A percentile compares a stretch with the other conserved stretches of the same genome.
Evolutionary conservation across 2,797 vertebrate genomes (phyloP).

Genomic region (Anableps anableps): DNA sequence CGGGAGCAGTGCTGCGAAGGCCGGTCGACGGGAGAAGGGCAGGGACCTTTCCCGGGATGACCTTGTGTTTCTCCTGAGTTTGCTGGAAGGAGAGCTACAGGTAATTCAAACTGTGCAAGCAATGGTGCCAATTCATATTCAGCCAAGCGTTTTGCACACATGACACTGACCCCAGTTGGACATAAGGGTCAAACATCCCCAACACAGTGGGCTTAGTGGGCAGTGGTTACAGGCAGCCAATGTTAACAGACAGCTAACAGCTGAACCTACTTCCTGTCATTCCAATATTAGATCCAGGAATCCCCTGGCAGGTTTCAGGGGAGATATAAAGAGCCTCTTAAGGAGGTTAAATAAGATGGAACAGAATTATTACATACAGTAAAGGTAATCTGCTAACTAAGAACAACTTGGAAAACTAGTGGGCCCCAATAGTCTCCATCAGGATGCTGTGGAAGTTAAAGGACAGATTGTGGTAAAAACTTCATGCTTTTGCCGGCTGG

Average conservation of each 20-base stretch:
- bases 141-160: slow-evolving; percentile 25
- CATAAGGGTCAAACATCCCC: slow-evolving; percentile 27
- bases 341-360: slow-evolving; percentile 5
- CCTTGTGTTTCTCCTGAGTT: slow-evolving; percentile 92
- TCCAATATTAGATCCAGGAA: slow-evolving; percentile 38
- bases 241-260: slow-evolving; percentile 63
- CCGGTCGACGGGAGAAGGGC: slow-evolving; percentile 71
- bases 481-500: too few species aligned
- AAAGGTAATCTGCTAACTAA: neutral
- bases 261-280: slow-evolving; percentile 57
- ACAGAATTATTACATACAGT: neutral
- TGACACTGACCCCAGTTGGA: slow-evolving; percentile 44
- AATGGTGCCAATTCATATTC: slow-evolving; percentile 6
- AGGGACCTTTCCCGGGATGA: slow-evolving; percentile 94
- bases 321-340: neutral
- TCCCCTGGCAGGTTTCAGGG: slow-evolving; percentile 9
- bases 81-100: slow-evolving; percentile 97
- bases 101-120: slow-evolving; percentile 75
- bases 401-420: too few species aligned
- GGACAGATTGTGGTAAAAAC: too few species aligned
- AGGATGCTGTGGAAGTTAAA: too few species aligned
- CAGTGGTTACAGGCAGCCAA: slow-evolving; percentile 26
- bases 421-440: too few species aligned
- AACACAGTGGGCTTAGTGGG: slow-evolving; percentile 29
- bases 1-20: slow-evolving; percentile 35